A percentile compares a stretch with the other conserved stretches of the same genome.
Conservation (phyloP, 2,797 vertebrate species). For the Dicrostonyx torquatus region DNA sequence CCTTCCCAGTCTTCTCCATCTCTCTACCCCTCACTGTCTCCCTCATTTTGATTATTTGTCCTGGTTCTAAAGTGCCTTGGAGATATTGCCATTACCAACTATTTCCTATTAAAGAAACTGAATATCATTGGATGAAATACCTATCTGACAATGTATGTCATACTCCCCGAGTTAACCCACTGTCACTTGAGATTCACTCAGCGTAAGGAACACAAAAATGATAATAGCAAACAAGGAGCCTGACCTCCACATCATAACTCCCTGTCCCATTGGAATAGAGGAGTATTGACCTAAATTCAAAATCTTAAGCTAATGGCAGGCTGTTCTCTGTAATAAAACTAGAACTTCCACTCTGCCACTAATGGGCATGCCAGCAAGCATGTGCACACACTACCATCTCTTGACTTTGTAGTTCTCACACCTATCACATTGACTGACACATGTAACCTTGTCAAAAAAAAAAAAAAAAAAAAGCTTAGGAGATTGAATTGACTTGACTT, state of each 20-base stretch:
- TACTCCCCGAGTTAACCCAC: neutral
- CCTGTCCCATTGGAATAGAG: neutral
- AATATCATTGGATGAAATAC: neutral
- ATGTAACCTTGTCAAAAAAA: neutral
- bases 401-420: neutral
- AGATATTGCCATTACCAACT: neutral
- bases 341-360: neutral
- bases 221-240: neutral
- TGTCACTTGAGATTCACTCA: neutral
- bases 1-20: neutral
- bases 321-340: neutral
- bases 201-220: neutral
- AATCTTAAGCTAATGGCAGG: neutral
- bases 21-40: neutral
- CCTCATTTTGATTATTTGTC: neutral
- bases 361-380: neutral
- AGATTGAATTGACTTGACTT: constrained; percentile 53
- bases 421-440: neutral
- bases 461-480: neutral
- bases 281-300: neutral
- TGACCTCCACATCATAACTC: neutral
- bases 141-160: neutral
- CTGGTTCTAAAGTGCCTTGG: neutral
- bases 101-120: neutral
- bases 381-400: neutral